Evolutionary conservation across 2,113 vertebrate species (phyloP), one percentile per base, ranked within the genome.

Genomic region (Siniperca knerii): DNA sequence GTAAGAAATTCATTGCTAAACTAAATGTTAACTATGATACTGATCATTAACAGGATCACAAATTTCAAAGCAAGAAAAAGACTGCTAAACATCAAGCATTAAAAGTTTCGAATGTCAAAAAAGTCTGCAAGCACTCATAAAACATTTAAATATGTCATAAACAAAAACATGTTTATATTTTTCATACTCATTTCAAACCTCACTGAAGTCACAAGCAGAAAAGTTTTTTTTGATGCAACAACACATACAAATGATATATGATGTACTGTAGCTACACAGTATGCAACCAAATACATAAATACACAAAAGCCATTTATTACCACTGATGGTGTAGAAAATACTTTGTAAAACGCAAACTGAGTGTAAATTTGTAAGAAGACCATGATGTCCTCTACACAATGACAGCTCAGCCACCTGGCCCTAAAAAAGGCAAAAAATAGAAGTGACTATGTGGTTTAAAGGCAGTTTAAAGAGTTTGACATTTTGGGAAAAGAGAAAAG

Each of bases 81-180:
- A 8, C 4, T 18, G 13, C n/a, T 13, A 21, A 37, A 58, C 58
- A 46, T 44, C 33, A 40, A 83, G 44, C 72, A 29, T 68, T 25
- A 64, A 55, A 70, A n/a, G 35, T n/a, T 46, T 12, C 2, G 0
- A 15, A 57, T 68, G 16, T 78, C 25, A 83, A 50, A 58, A 6
- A 12, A 81, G n/a, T 42, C 25, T 12, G 33, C 40, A 42, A 60
- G 66, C 2, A 35, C 44, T 60, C 48, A 50, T 82, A 35, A 83
- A 71, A 79, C 15, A 62, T 69, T 71, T 29, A 68, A 42, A 50
- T 40, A 61, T 73, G 33, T 57, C 61, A 74, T 44, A 25, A 64
- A 72, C 10, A 65, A 69, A 62, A 81, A 77, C 57, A 79, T 82
- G 37, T 62, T 66, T 33, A 57, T 42, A 23, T 48, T 18, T 76